A percentile compares a stretch with the other conserved stretches of the same genome.
Conservation (phyloP, 2,888 invertebrate genomes). For the Tanypteryx hageni region DNA sequence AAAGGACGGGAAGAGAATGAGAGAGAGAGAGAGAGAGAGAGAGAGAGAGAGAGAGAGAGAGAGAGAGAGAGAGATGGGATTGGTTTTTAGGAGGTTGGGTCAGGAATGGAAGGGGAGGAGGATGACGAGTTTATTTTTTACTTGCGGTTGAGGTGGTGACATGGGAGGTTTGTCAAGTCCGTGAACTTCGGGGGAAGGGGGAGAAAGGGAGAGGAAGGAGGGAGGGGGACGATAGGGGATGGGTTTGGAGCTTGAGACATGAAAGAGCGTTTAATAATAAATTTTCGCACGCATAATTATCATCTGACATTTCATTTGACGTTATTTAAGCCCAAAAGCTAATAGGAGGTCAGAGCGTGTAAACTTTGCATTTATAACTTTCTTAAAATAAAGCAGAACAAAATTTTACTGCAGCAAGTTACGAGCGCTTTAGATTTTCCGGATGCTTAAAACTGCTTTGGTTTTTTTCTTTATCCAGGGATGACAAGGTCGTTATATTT, state of each 20-base stretch:
- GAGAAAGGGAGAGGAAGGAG: not conserved
- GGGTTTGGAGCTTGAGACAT: not conserved
- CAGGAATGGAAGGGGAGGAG: not conserved
- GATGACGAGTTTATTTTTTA: constrained; percentile 40
- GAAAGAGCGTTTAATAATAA: constrained; percentile 18
- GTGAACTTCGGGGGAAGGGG: not conserved
- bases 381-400: not conserved
- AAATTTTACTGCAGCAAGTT: constrained; percentile 9
- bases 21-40: not conserved
- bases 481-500: too few relatives aligned
- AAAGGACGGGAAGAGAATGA: not conserved
- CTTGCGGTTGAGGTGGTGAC: constrained; percentile 56
- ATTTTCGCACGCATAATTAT: constrained; percentile 32
- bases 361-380: constrained; percentile 27
- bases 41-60: not conserved
- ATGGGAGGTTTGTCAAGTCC: constrained; percentile 52
- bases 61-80: not conserved
- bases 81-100: constrained; percentile 17
- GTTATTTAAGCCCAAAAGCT: constrained; percentile 32
- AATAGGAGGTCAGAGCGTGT: constrained; percentile 20
- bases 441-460: not conserved
- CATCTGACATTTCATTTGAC: constrained; percentile 25
- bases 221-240: not conserved
- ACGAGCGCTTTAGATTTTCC: constrained; percentile 5
- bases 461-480: too few relatives aligned